phyloP scores from a whole-genome alignment of 2,113 vertebrate species.

The Chauna torquata region DNA sequence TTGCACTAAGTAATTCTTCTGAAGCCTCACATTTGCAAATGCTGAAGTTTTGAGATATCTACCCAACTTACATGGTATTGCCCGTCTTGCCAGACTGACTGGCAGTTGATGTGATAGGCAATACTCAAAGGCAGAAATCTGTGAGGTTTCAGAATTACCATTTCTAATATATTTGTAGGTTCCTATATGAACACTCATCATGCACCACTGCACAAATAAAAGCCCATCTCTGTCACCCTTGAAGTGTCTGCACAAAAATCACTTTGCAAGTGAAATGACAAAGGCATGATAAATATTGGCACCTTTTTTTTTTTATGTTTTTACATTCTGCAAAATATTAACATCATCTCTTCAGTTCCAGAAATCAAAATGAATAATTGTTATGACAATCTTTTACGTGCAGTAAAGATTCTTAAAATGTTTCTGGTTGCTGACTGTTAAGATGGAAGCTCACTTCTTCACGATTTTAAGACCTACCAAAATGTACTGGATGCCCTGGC shows the following conservation, averaged over 20 bases:
- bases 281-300: neutral
- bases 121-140: neutral
- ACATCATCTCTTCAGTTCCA: neutral
- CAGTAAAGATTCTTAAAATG: neutral
- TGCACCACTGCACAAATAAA: neutral
- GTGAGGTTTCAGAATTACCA: neutral
- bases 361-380: neutral
- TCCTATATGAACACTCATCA: neutral
- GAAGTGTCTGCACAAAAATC: neutral
- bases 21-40: neutral
- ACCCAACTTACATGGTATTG: neutral
- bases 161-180: neutral
- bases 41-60: neutral
- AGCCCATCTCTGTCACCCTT: neutral
- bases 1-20: neutral
- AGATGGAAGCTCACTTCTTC: neutral
- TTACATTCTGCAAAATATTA: neutral
- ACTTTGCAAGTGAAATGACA: neutral
- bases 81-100: neutral
- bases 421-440: neutral
- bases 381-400: neutral
- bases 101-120: neutral
- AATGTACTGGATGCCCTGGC: neutral
- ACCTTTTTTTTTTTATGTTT: neutral
- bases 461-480: neutral